Percentiles rank a stretch among this genome's conserved stretches.
phyloP scores from a whole-genome alignment of 23 tunicate species.

The Pegea sp. region DNA sequence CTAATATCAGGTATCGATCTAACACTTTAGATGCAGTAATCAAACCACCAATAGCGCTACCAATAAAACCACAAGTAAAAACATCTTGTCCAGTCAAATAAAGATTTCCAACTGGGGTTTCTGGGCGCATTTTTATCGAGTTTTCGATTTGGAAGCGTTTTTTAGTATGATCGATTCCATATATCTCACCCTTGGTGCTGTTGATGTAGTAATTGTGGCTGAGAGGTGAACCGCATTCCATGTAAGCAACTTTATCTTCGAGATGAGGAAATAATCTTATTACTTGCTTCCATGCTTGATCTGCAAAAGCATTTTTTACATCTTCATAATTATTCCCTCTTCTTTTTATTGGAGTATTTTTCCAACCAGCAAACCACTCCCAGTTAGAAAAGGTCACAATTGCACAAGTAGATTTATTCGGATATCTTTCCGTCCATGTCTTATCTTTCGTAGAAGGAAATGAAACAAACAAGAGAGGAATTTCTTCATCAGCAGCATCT shows the following conservation, averaged over 20 bases:
- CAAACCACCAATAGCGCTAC: conserved; percentile 41
- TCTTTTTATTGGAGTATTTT: conserved; percentile 13
- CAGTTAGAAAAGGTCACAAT: conserved; percentile 34
- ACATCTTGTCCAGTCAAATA: conserved; percentile 22
- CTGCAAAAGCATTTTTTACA: conserved; percentile 25
- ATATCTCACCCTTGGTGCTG: conserved; percentile 69
- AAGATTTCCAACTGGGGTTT: conserved; percentile 24
- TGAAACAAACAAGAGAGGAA: conserved; percentile 58
- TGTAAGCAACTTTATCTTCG: conserved; percentile 30
- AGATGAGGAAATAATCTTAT: conserved; percentile 35
- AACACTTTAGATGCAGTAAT: conserved; percentile 37
- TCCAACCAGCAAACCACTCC: conserved; percentile 70
- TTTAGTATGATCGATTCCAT: conserved; percentile 46
- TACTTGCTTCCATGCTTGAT: conserved; percentile 52
- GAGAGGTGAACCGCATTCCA: conserved; percentile 59
- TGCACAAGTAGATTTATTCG: conserved; percentile 58
- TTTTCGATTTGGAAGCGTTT: conserved; percentile 26
- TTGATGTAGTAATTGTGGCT: conserved; percentile 55
- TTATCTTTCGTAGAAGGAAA: conserved; percentile 88
- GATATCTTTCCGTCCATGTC: conserved; percentile 47
- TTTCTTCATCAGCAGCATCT: conserved; percentile 28
- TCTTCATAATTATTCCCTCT: conserved; percentile 28
- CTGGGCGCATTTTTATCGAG: conserved; percentile 19
- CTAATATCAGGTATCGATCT: conserved; percentile 15
- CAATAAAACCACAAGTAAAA: conserved; percentile 38